Base-by-base conservation (phyloP, 2,797 vertebrate genomes). In the Dipus sagitta region DNA sequence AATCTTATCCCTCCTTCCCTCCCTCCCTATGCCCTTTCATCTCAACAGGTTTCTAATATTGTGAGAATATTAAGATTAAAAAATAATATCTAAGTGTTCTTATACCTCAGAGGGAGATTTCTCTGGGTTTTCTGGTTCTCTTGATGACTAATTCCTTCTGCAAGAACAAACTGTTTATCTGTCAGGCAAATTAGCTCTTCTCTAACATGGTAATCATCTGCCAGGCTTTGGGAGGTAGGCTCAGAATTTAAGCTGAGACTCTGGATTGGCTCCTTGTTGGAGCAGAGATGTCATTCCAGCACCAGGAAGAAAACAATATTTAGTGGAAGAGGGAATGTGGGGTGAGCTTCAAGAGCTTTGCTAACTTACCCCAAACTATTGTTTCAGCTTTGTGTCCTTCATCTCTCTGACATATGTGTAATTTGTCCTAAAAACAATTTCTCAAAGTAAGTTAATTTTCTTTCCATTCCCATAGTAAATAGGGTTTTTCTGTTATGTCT, bases 81-180 rank as follows among this genome's bases (percentile, higher is more conserved):
- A 88, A 89, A 76, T 54, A 65, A 78, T 21, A 24, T 47, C n/a
- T 78, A 67, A 77, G 20, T 21, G 13, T 62, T 88, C 67, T 76
- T 71, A 81, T 24, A 71, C 34, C 12, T 92, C 76, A 65, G 24
- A 83, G 52, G 83, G 90, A 79, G 28, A 17, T 71, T 74, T 26
- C 52, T 78, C 68, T 60, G 62, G 60, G 52, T 91, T 72, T 91
- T 76, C 74, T 87, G n/a, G 62, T 77, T 90, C 84, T 77, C 26
- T 58, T 26, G 17, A 47, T 92, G 70, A 84, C 67, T 80, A 23
- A 67, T 78, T 83, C 87, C 72, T 83, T 94, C 88, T 85, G 28
- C 65, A 47, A 70, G 72, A 77, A 21, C 54, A 26, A 86, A 84
- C 42, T 58, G 18, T 64, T 80, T 60, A 32, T 38, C 58, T 54